Evolutionary conservation across 1,140 invertebrate species (phyloP).

Genomic region (Drosophila ananassae): DNA sequence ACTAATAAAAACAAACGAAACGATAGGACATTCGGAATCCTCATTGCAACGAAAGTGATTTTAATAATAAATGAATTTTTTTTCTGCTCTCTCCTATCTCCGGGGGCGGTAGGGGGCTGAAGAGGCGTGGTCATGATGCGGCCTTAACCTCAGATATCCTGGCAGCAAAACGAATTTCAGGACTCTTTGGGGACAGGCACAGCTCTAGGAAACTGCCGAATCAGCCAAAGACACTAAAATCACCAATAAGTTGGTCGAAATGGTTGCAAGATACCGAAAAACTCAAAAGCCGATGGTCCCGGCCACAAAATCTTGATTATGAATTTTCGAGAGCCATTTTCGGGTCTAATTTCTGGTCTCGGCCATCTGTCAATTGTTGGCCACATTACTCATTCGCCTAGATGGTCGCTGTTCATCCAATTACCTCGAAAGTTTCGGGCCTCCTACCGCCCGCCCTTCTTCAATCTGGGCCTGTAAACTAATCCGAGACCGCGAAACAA

Average conservation of each 20-base stretch:
- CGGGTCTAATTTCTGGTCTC: not conserved
- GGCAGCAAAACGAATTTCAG: conserved; percentile 19
- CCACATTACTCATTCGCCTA: conserved; percentile 36
- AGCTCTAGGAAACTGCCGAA: conserved; percentile 11
- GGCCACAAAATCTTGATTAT: conserved; percentile 1
- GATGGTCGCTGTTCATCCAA: conserved; percentile 30
- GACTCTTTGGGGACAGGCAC: conserved; percentile 25
- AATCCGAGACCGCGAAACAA: conserved; percentile 66
- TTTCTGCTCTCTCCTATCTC: conserved; percentile 2
- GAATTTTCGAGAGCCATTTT: not conserved
- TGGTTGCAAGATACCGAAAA: not conserved
- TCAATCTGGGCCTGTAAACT: conserved; percentile 45
- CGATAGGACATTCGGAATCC: conserved; percentile 79
- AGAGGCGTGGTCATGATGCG: conserved; percentile 3
- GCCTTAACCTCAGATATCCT: conserved; percentile 21
- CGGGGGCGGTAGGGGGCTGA: not conserved
- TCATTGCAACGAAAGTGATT: conserved; percentile 83
- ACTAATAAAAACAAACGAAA: conserved; percentile 81
- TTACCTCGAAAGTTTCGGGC: conserved; percentile 21
- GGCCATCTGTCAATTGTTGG: conserved; percentile 30
- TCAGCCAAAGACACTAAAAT: conserved; percentile 20
- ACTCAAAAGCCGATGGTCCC: not conserved
- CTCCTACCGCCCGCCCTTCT: not conserved
- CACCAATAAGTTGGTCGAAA: conserved; percentile 9
- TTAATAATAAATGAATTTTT: conserved; percentile 82